Evolutionary conservation across 1,140 invertebrate genomes (phyloP).

Genomic region (Platorchestia sp.): DNA sequence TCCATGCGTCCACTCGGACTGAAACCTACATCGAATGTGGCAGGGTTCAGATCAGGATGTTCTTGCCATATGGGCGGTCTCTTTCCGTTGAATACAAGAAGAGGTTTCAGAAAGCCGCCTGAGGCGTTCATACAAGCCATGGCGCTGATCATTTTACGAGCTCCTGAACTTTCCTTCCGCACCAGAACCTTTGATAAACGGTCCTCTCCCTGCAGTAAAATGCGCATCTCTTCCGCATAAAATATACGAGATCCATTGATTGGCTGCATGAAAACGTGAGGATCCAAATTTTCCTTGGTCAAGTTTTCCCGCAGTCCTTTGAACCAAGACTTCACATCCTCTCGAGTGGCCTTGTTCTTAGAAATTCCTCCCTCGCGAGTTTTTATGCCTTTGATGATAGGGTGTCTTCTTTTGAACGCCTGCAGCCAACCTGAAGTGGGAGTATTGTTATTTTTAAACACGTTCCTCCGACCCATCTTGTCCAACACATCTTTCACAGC

Average conservation of each 20-base stretch:
- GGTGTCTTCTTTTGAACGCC: conserved; percentile 42
- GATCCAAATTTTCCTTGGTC: conserved; percentile 25
- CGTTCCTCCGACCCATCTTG: conserved; percentile 28
- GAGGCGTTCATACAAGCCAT: conserved; percentile 42
- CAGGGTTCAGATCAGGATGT: conserved; percentile 39
- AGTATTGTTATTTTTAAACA: conserved; percentile 34
- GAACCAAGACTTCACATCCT: conserved; percentile 31
- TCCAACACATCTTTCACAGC: conserved; percentile 37
- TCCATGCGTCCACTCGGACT: conserved; percentile 46
- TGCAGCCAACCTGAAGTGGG: conserved; percentile 32
- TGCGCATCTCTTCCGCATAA: conserved; percentile 36
- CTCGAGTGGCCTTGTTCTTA: conserved; percentile 11
- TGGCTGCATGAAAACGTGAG: conserved; percentile 43
- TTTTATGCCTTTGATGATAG: conserved; percentile 44
- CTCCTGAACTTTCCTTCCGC: conserved; percentile 27
- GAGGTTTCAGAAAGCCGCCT: conserved; percentile 1
- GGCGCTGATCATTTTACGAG: conserved; percentile 29
- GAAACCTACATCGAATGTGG: conserved; percentile 6
- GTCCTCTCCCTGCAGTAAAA: conserved; percentile 31
- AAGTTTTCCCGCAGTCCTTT: conserved; percentile 17
- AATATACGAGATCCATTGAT: conserved; percentile 46
- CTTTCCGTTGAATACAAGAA: conserved; percentile 28
- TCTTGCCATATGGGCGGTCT: conserved; percentile 26
- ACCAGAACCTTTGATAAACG: conserved; percentile 18
- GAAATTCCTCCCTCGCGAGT: conserved; percentile 22